Conservation (phyloP, 2,888 invertebrate species). For the Lycia hirtaria region DNA sequence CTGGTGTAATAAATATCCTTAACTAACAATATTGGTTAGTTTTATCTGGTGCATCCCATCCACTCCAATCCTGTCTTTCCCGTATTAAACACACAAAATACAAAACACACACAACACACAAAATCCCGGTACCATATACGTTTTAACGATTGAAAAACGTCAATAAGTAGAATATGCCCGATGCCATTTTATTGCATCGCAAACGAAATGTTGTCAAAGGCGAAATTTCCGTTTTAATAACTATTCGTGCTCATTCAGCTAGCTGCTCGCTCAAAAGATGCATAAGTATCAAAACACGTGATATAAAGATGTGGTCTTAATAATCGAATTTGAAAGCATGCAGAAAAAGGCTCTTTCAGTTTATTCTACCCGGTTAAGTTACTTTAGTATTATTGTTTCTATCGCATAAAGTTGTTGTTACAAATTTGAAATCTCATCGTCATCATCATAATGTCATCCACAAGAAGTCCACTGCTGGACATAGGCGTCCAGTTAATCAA, state of each 20-base stretch:
- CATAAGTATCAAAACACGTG: background rate
- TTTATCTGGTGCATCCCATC: too few relatives aligned
- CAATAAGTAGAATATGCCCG: background rate
- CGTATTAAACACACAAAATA: too few relatives aligned
- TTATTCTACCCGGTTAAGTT: background rate
- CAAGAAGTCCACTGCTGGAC: too few relatives aligned
- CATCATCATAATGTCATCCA: too few relatives aligned
- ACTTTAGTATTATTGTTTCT: too few relatives aligned
- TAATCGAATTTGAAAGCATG: background rate
- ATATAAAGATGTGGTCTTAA: background rate
- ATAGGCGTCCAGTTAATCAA: too few relatives aligned
- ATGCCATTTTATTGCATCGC: constrained; percentile 13
- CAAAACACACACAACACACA: background rate
- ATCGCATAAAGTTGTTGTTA: background rate
- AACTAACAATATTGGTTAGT: too few relatives aligned
- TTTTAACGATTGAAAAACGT: constrained; percentile 1
- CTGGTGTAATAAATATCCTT: too few relatives aligned
- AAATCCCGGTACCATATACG: background rate
- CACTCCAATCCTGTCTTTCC: too few relatives aligned
- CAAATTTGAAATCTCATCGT: too few relatives aligned
- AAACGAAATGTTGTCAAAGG: constrained; percentile 21
- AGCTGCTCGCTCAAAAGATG: constrained; percentile 6
- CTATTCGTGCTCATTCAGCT: constrained; percentile 7
- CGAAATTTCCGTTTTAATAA: constrained; percentile 11
- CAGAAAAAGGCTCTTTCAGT: background rate